Base-by-base conservation (phyloP, 92 coral and sea anemone species). In the Ricordea florida region DNA sequence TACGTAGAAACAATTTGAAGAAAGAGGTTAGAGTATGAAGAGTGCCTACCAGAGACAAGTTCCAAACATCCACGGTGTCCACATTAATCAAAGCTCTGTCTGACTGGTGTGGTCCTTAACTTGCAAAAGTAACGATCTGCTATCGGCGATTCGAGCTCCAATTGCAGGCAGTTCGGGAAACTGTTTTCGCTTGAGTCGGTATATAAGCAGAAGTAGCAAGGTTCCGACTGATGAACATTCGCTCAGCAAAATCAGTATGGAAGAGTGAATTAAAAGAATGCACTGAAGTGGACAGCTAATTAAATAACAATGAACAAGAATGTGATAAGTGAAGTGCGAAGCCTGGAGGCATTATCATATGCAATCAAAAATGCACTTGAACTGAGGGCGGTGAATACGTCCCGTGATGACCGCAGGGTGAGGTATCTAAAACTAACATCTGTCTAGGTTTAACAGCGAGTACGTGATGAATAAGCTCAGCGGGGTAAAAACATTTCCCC, bases 231-330 rank as follows among this genome's bases (percentile, higher is more conserved):
- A 38, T 53, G 40, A 65, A 70, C 45, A 55, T 16, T 38, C 53
- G 10, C 20, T 41, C 37, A 55, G 28, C 66, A 38, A 15, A 65
- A 18, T 33, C 17, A 27, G 53, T 15, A 36, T 27, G 34, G 43
- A 55, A 69, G 13, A 53, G 31, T 40, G 20, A 9, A 18, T 52
- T 41, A 28, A 37, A 26, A 16, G 77, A 56, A 45, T 50, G 41
- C 81, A 79, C 55, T 64, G 24, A 51, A 86, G 42, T 68, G 74
- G 32, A 41, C 88, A 67, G 73, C 87, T 59, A 85, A 81, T 85
- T 66, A 81, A 81, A 87, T 79, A 87, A 84, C 74, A 75, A 76
- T 57, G 38, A 57, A 32, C 67, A 87, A 85, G 92, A 73, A 87
- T 87, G 84, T 49, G 80, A 60, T 74, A 62, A 55, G 57, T 74